phyloP scores from a whole-genome alignment of 2,888 invertebrate species.

The Philonicus albiceps region DNA sequence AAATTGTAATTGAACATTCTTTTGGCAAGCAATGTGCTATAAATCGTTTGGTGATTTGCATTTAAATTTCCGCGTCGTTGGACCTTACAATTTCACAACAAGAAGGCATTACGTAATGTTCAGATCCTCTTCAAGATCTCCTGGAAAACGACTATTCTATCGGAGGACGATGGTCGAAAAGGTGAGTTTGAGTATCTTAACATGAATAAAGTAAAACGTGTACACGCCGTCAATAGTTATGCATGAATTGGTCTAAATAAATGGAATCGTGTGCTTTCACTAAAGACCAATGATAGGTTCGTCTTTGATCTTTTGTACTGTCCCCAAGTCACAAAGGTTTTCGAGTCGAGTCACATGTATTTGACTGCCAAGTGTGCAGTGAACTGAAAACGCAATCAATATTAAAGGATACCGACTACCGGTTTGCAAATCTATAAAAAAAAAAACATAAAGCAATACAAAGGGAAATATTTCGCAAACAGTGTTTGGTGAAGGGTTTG shows the following conservation, averaged over 20 bases:
- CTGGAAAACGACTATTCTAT: not conserved
- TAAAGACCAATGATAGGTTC: conserved; percentile 5
- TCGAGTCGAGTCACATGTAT: conserved; percentile 11
- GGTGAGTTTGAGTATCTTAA: not conserved
- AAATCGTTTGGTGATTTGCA: not conserved
- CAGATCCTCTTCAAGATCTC: not conserved
- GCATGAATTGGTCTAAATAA: conserved; percentile 34
- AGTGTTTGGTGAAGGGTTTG: conserved; percentile 4
- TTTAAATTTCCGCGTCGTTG: not conserved
- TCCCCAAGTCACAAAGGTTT: conserved; percentile 23
- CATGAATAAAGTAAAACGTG: not conserved
- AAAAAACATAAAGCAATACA: not conserved
- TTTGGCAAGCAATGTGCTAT: not conserved
- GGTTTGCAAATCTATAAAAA: conserved; percentile 12
- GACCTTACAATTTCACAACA: not conserved
- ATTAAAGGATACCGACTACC: conserved; percentile 12
- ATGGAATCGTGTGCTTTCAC: conserved; percentile 9
- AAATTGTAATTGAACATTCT: not conserved
- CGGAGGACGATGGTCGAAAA: not conserved
- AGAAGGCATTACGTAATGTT: not conserved
- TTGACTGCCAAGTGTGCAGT: conserved; percentile 29
- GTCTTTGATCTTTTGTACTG: conserved; percentile 25
- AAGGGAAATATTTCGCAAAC: conserved; percentile 13
- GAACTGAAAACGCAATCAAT: conserved; percentile 25
- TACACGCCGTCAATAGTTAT: not conserved